Evolutionary conservation across 2,797 vertebrate species (phyloP).

Genomic region (Lutjanus argentimaculatus): DNA sequence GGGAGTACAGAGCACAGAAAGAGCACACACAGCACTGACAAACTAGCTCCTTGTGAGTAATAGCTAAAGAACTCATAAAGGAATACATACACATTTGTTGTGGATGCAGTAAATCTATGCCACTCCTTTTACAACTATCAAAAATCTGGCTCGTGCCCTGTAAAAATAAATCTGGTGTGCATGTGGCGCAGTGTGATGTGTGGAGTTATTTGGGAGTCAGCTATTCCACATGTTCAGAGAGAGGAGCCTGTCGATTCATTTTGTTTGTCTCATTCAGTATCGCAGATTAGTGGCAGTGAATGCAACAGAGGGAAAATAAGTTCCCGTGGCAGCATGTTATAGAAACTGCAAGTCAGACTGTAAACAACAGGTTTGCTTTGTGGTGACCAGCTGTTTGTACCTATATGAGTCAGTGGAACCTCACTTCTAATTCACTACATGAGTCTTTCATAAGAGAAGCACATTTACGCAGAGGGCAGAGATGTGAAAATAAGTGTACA

Average conservation of each 20-base stretch:
- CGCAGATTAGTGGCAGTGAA: conserved; percentile 69
- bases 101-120: conserved; percentile 79
- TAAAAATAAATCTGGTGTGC: conserved; percentile 70
- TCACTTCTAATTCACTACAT: neutral
- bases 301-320: conserved; percentile 34
- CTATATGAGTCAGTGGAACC: conserved; percentile 31
- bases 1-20: conserved; percentile 80
- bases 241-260: conserved; percentile 61
- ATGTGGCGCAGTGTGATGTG: conserved; percentile 57
- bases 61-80: conserved; percentile 86
- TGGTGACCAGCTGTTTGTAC: conserved; percentile 48
- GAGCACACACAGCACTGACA: conserved; percentile 87
- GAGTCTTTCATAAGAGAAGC: conserved; percentile 16
- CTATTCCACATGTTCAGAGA: conserved; percentile 61
- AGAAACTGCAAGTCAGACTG: conserved; percentile 33
- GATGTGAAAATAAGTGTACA: neutral
- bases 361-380: conserved; percentile 35
- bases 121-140: conserved; percentile 77
- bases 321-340: conserved; percentile 35
- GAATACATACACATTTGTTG: conserved; percentile 85
- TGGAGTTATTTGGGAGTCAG: conserved; percentile 65
- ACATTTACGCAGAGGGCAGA: neutral
- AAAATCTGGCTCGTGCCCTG: conserved; percentile 71
- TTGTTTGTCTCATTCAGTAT: conserved; percentile 61
- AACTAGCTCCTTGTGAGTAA: conserved; percentile 86